Evolutionary conservation across 2,113 vertebrate species (phyloP), one percentile per base, ranked within the genome.

Genomic region (Menura novaehollandiae): DNA sequence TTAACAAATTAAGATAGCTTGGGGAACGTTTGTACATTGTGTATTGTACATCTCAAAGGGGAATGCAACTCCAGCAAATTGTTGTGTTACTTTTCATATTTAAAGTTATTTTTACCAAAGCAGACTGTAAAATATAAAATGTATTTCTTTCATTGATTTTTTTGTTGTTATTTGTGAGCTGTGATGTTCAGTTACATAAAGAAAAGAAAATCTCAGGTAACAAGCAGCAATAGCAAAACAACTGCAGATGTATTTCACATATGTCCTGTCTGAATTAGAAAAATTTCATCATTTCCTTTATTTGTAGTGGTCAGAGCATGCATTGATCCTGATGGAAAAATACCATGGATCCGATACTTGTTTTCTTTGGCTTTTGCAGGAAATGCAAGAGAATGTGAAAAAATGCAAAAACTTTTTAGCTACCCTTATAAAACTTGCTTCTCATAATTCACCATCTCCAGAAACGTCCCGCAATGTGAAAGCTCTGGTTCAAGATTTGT

Each of bases 361-460:
- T 58, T 72, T 81, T 41, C 23, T 95, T 64, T 95, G 89, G 2
- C 19, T 84, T 81, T 82, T 82, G 35, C 96, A 99, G 99, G 98
- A 99, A 98, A 99, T 99, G 98, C 98, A 99, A 94, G 98, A 99
- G 94, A 99, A 99, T 93, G 98, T 99, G 95, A 99, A 99, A 90
- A 99, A 99, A 97, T 99, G 98, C 95, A 99, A 99, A 96, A 99
- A 99, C 96, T 99, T 99, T 92, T 96, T 99, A 95, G 98, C 98
- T 72, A 99, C 98, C 7, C 98, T 99, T 62, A 99, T 99, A 96
- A 99, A 99, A 94, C 97, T 99, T 95, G 98, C 98, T 47, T 99
- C 98, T 88, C 98, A 99, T 95, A 99, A 99, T 77, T 98, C 98
- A 51, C 98, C 98, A 4, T 99, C 98, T 63, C 98, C 98, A 11